Evolutionary conservation across 2,113 vertebrate genomes (phyloP).

Genomic region (Gopherus flavomarginatus): DNA sequence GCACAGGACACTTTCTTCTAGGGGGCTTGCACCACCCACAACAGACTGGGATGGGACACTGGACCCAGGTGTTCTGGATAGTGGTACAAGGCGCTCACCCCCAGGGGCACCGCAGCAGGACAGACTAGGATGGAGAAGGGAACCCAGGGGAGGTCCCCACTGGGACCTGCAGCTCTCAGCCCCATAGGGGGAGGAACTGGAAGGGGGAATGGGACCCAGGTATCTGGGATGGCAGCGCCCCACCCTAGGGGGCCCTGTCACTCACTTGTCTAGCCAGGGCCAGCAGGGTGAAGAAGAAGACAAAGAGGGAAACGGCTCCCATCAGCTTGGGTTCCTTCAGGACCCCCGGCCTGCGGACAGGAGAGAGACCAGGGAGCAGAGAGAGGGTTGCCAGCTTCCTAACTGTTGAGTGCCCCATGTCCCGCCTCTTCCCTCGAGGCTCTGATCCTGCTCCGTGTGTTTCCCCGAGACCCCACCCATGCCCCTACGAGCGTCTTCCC

Average conservation of each 20-base stretch:
- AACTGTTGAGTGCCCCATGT: too few relatives aligned
- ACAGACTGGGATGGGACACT: too few relatives aligned
- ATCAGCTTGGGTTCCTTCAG: conserved; percentile 90
- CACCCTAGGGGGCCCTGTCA: neutral
- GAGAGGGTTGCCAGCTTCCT: neutral
- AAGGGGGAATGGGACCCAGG: neutral
- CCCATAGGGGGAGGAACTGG: neutral
- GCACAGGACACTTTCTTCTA: too few relatives aligned
- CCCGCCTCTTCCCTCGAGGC: too few relatives aligned
- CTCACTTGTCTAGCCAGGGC: conserved; percentile 88
- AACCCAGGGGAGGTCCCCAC: neutral
- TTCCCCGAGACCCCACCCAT: too few relatives aligned
- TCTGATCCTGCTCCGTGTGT: too few relatives aligned
- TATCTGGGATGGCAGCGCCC: neutral
- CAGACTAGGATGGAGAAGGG: neutral
- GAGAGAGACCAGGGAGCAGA: neutral
- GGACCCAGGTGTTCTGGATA: too few relatives aligned
- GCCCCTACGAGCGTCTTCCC: too few relatives aligned
- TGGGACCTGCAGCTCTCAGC: neutral
- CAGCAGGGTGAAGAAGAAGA: conserved; percentile 88
- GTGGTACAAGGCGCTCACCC: neutral
- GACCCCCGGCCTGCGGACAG: conserved; percentile 80
- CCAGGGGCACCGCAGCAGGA: neutral
- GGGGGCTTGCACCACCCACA: too few relatives aligned
- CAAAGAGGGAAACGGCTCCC: conserved; percentile 87